Base-by-base conservation (phyloP, 2,113 vertebrate species). In the Lepus americanus region DNA sequence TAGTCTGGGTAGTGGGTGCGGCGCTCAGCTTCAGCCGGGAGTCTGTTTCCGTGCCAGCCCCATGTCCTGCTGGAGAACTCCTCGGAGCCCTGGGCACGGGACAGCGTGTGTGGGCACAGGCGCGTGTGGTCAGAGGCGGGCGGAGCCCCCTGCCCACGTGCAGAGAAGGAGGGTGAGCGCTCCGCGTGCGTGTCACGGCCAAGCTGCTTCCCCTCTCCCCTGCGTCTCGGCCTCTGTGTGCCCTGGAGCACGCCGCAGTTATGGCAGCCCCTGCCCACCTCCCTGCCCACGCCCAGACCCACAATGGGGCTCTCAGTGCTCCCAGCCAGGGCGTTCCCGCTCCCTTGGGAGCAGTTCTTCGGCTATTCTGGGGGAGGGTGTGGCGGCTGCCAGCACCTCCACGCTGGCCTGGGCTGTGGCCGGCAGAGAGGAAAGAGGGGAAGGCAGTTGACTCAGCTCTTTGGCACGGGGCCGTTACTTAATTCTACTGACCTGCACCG, bases 101-200 rank as follows among this genome's bases (percentile, higher is more conserved):
- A 55, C 64, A 55, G 29, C 22, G 0, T 6, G 3, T 39, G 0
- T 51, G 10, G 5, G 9, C 2, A 1, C 9, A 12, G 29, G 27
- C 49, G n/a, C 6, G 2, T 51, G 51, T 63, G 81, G 20, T 69
- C 72, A 89, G 16, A 36, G 77, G 10, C 39, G 22, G 39, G 29
- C 11, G 69, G 39, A 59, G 33, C 22, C 5, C 20, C 25, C 33
- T n/a, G 2, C 4, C 6, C 29, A 27, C 5, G 1, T 8, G 20
- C 11, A 22, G 80, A n/a, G n/a, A 22, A 61, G 27, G 61, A 80
- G 3, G 2, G 7, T 6, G 27, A 0, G 3, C 14, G 8, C 77
- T 9, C 55, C 1, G 61, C 76, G 44, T 69, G 27, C 4, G 73
- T 69, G 29, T 76, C n/a, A 2, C 11, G 25, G 82, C 53, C 64